Percentiles rank a stretch among this genome's conserved stretches.
These are phyloP conservation scores for Saxidomus purpurata DNA, from an alignment of 1,140 invertebrate genomes.

Conservation along the genomic window DNA sequence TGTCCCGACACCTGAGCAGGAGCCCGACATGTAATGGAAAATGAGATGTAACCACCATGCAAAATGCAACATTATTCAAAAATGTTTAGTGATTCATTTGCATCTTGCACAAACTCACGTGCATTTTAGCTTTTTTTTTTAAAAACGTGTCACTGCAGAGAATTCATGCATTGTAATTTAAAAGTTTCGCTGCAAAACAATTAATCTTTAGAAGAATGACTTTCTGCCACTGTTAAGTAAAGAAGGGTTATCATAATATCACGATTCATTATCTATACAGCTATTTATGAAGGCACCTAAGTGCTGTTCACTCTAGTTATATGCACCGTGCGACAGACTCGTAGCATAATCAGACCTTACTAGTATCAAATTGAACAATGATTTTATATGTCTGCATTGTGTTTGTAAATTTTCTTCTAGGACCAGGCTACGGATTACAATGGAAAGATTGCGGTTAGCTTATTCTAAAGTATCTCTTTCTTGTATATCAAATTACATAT, in stretches of 20 bases:
- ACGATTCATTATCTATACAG: not conserved
- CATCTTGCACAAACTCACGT: no score
- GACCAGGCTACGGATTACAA: not conserved
- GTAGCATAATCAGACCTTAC: not conserved
- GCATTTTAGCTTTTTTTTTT: no score
- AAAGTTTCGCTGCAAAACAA: no score
- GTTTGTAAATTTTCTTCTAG: not conserved
- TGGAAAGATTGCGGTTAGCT: constrained; percentile 7
- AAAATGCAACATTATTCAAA: no score
- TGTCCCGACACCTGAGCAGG: no score
- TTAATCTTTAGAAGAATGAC: no score
- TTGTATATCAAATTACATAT: not conserved
- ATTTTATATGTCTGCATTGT: not conserved
- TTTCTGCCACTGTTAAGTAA: no score
- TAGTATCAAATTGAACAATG: not conserved
- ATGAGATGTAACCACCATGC: no score
- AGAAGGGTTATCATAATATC: not conserved
- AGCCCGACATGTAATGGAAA: no score
- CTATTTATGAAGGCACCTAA: not conserved
- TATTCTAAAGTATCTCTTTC: not conserved
- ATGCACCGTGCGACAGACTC: not conserved
- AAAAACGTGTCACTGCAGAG: no score
- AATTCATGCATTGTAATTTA: no score
- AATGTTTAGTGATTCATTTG: no score
- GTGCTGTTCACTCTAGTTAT: not conserved